A percentile compares a stretch with the other conserved stretches of the same genome.
phyloP scores from a whole-genome alignment of 1,140 invertebrate genomes.

The Phymastichus coffea region DNA sequence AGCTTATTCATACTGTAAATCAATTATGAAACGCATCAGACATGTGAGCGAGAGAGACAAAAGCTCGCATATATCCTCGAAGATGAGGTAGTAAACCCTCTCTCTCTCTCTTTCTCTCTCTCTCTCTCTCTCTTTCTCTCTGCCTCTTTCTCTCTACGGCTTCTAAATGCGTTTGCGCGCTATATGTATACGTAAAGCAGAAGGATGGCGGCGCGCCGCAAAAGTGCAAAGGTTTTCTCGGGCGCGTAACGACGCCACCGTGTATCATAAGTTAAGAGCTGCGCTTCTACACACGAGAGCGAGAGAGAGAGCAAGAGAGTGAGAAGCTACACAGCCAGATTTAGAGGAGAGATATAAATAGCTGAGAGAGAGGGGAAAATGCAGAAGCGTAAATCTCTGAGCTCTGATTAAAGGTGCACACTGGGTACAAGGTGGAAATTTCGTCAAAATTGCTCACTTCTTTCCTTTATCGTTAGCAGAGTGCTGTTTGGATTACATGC shows the following conservation, averaged over 20 bases:
- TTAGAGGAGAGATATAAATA: conserved; percentile 8
- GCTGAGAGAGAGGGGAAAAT: conserved; percentile 1
- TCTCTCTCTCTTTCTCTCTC: not conserved
- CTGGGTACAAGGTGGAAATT: not conserved
- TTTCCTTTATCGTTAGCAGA: too few species aligned
- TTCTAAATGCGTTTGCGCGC: not conserved
- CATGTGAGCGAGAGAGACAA: too few species aligned
- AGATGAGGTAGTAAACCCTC: too few species aligned
- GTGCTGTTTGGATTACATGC: too few species aligned
- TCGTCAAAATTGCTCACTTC: conserved; percentile 6
- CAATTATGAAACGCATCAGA: too few species aligned
- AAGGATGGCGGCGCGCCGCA: not conserved
- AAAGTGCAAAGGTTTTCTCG: conserved; percentile 24
- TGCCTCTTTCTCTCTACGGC: not conserved
- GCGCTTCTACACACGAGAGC: not conserved
- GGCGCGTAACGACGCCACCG: conserved; percentile 35
- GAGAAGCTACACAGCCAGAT: conserved; percentile 5
- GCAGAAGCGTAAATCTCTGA: not conserved
- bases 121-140: too few species aligned
- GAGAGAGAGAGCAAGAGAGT: not conserved
- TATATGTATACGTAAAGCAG: not conserved
- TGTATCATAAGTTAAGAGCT: conserved; percentile 36
- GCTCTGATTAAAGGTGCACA: conserved; percentile 18
- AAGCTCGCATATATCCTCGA: too few species aligned
- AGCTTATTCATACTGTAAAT: too few species aligned